phyloP scores from a whole-genome alignment of 92 coral and sea anemone genomes.

The Metridium senile region DNA sequence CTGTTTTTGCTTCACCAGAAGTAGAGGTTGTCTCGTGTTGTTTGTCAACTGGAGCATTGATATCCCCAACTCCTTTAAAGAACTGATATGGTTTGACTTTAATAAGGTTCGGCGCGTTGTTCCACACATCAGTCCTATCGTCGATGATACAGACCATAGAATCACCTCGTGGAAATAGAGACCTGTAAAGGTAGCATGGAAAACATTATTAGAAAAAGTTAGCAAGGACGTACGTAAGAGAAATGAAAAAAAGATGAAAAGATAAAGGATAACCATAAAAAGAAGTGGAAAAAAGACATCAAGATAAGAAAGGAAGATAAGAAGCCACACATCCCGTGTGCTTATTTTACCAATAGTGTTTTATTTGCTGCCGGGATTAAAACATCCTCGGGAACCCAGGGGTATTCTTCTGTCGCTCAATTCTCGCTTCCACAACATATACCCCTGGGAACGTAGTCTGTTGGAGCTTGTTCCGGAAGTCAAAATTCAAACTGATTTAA shows the following conservation, averaged over 20 bases:
- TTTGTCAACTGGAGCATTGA: slow-evolving; percentile 90
- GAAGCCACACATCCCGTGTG: no score
- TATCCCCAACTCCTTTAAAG: slow-evolving; percentile 95
- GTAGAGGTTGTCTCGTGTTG: slow-evolving; percentile 50
- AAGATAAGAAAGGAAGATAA: not conserved
- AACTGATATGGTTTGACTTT: slow-evolving; percentile 95
- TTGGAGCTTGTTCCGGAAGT: no score
- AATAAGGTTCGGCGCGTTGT: slow-evolving; percentile 85
- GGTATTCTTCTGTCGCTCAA: no score
- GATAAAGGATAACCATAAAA: not conserved
- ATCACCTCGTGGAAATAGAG: slow-evolving; percentile 93
- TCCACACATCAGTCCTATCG: slow-evolving; percentile 98
- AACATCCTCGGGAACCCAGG: no score
- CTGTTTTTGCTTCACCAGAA: slow-evolving; percentile 13
- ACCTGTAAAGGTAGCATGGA: slow-evolving; percentile 71
- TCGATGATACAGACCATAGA: slow-evolving; percentile 98
- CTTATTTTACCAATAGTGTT: no score
- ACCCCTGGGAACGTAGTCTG: no score
- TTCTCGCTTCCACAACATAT: no score
- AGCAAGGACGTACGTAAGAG: not conserved
- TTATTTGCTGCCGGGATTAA: no score
- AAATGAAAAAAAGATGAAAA: not conserved
- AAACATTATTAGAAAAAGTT: not conserved
- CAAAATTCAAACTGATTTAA: no score
- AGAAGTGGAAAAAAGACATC: not conserved